phyloP scores from a whole-genome alignment of 1,140 invertebrate species.

The Andricus grossulariae region DNA sequence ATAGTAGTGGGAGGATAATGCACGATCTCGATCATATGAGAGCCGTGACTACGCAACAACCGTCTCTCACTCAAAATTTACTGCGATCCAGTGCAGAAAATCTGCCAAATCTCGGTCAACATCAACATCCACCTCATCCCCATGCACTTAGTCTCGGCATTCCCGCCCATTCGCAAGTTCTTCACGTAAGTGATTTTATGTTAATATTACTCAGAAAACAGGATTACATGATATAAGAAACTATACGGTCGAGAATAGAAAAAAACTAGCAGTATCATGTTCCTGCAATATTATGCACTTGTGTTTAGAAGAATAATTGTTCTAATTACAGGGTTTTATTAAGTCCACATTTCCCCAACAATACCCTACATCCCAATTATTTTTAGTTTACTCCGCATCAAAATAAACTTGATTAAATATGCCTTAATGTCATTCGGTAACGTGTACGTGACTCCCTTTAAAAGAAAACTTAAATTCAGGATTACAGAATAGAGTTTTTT shows the following conservation, averaged over 20 bases:
- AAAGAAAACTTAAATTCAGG: too few relatives aligned
- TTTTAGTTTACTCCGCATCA: too few relatives aligned
- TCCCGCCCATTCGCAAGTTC: constrained; percentile 59
- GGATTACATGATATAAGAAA: not conserved
- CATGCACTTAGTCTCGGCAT: constrained; percentile 71
- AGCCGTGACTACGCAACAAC: constrained; percentile 73
- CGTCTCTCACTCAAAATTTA: constrained; percentile 66
- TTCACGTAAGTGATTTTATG: constrained; percentile 61
- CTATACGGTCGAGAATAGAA: not conserved
- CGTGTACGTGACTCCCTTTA: too few relatives aligned
- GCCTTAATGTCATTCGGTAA: too few relatives aligned
- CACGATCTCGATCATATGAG: constrained; percentile 92
- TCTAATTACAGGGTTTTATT: too few relatives aligned
- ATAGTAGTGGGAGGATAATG: constrained; percentile 79
- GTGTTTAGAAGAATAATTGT: too few relatives aligned
- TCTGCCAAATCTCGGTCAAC: constrained; percentile 68
- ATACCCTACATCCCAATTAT: too few relatives aligned
- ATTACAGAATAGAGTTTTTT: too few relatives aligned
- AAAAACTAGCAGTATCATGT: not conserved
- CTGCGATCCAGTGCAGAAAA: constrained; percentile 72
- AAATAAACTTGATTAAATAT: too few relatives aligned
- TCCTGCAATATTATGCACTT: too few relatives aligned
- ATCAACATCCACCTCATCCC: constrained; percentile 71
- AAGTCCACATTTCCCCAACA: too few relatives aligned
- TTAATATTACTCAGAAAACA: constrained; percentile 12